phyloP scores from a whole-genome alignment of 2,888 invertebrate species.

The Ypsolopha scabrella region DNA sequence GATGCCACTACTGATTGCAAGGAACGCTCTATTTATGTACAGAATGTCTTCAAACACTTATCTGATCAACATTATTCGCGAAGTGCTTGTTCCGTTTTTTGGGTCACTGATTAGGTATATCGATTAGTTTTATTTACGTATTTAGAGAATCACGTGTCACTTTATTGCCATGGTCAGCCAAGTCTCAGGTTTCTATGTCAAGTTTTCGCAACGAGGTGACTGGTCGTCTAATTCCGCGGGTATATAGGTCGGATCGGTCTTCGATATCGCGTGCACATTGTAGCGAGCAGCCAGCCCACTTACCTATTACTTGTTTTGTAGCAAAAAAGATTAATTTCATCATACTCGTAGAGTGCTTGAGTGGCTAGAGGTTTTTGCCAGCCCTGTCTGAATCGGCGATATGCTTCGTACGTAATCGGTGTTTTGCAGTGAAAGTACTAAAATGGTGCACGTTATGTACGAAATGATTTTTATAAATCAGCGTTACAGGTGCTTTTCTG shows the following conservation, averaged over 20 bases:
- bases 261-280: not conserved
- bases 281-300: not conserved
- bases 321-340: not conserved
- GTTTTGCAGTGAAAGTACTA: too few species aligned
- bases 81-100: not conserved
- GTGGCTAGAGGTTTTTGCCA: too few species aligned
- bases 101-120: not conserved
- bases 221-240: conserved; percentile 4
- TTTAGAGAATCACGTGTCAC: not conserved
- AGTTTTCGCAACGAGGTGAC: not conserved
- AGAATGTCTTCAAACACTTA: too few species aligned
- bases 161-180: not conserved
- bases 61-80: too few species aligned
- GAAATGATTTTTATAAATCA: too few species aligned
- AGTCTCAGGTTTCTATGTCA: conserved; percentile 1
- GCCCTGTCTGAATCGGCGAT: too few species aligned
- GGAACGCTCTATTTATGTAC: conserved; percentile 1
- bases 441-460: too few species aligned
- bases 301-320: too few species aligned
- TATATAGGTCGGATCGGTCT: not conserved
- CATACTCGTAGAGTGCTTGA: not conserved
- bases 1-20: conserved; percentile 28
- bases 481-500: too few species aligned
- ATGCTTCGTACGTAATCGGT: too few species aligned
- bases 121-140: not conserved